A percentile compares a stretch with the other conserved stretches of the same genome.
Conservation (phyloP, 2,113 vertebrate genomes). For the Macrotis lagotis region DNA sequence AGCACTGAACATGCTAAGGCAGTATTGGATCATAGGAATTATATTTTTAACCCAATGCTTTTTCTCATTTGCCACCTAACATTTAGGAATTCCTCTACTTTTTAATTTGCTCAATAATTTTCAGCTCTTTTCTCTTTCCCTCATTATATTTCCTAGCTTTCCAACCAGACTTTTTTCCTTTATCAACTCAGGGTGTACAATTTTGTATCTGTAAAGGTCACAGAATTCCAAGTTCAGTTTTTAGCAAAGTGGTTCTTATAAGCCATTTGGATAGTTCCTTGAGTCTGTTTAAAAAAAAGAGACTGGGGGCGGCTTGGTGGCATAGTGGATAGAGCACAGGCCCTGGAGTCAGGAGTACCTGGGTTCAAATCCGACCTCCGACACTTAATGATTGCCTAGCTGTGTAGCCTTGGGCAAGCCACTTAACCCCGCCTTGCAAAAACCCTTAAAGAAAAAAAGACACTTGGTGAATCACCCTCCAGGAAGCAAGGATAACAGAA, state of each 20-base stretch:
- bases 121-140: not conserved
- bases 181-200: conserved; percentile 58
- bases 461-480: conserved; percentile 57
- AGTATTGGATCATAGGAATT: not conserved
- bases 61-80: conserved; percentile 34
- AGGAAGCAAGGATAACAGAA: conserved; percentile 72
- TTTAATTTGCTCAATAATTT: conserved; percentile 45
- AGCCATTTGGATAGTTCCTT: conserved; percentile 68
- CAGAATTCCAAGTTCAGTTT: conserved; percentile 27
- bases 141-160: conserved; percentile 11
- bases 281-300: conserved; percentile 71
- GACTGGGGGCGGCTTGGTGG: too few relatives aligned
- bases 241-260: conserved; percentile 51
- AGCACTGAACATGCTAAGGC: not conserved
- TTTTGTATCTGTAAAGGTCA: conserved; percentile 59
- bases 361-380: too few relatives aligned
- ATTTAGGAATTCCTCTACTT: conserved; percentile 20
- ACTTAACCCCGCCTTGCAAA: too few relatives aligned
- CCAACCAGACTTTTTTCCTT: not conserved
- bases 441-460: too few relatives aligned
- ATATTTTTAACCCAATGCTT: not conserved
- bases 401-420: too few relatives aligned
- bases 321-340: too few relatives aligned
- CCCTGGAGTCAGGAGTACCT: too few relatives aligned
- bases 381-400: too few relatives aligned